Evolutionary conservation across 2,888 invertebrate genomes (phyloP).

Genomic region (Teleogryllus oceanicus): DNA sequence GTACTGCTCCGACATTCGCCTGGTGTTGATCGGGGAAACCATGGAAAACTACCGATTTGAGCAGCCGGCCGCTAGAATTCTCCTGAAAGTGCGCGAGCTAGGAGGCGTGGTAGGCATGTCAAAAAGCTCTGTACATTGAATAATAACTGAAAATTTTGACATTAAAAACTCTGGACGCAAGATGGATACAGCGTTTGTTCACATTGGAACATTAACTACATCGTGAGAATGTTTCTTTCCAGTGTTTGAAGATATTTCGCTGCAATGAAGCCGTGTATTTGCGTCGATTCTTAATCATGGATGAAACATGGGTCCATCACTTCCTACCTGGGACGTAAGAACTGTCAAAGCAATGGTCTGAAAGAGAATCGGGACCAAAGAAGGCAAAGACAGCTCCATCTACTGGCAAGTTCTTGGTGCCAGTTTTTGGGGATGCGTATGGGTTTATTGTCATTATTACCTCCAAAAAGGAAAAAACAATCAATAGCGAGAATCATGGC

Average conservation of each 20-base stretch:
- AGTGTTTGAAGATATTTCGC: neutral
- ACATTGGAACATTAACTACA: neutral
- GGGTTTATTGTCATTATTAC: neutral
- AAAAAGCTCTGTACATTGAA: neutral
- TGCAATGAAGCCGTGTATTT: conserved; percentile 18
- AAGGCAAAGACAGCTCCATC: neutral
- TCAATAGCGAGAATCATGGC: neutral
- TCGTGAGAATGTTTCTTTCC: neutral
- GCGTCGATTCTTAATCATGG: conserved; percentile 4
- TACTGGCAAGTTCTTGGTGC: neutral
- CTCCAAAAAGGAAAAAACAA: neutral
- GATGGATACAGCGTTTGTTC: neutral
- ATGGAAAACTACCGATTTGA: no score
- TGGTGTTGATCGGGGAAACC: no score
- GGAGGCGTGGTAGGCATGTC: neutral
- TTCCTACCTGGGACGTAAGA: conserved; percentile 18
- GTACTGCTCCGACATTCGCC: no score
- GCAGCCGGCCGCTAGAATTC: no score
- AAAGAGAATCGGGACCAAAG: neutral
- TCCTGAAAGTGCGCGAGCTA: neutral
- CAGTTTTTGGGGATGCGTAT: neutral
- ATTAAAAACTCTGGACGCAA: neutral
- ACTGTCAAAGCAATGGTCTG: neutral
- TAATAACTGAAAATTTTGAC: neutral
- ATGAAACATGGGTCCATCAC: conserved; percentile 4